A percentile compares a stretch with the other conserved stretches of the same genome.
Evolutionary conservation across 2,797 vertebrate species (phyloP).

Genomic region (Botia almorhae): DNA sequence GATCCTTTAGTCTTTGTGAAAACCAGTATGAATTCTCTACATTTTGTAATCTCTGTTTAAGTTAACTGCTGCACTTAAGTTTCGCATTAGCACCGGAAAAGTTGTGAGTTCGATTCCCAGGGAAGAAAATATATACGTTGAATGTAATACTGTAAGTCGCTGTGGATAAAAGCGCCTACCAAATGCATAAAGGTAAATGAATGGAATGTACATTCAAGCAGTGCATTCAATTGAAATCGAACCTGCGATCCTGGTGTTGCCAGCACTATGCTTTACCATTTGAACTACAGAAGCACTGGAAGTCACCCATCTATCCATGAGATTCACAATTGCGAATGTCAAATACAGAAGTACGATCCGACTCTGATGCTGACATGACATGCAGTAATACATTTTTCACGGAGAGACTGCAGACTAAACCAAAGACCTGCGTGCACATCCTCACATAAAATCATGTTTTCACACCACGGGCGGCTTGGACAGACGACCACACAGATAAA

Average conservation of each 20-base stretch:
- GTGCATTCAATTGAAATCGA: no score
- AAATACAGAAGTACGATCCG: constrained; percentile 32
- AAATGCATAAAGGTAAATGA: neutral
- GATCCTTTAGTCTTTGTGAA: neutral
- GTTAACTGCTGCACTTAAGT: neutral
- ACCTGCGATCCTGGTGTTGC: no score
- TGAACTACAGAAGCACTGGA: no score
- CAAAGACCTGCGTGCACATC: neutral
- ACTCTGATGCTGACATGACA: constrained; percentile 72
- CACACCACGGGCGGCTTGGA: neutral
- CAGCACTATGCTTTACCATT: no score
- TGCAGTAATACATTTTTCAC: constrained; percentile 63
- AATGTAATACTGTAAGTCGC: no score
- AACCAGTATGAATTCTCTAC: neutral
- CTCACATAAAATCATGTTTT: constrained; percentile 28
- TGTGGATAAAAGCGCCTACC: no score
- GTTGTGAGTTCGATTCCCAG: no score
- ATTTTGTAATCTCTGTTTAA: neutral
- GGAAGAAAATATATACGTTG: no score
- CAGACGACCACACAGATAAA: constrained; percentile 17
- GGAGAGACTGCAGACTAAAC: constrained; percentile 26
- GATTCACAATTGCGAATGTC: constrained; percentile 26
- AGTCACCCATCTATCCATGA: neutral
- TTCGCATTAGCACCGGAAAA: no score
- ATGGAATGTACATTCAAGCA: neutral